Evolutionary conservation across 2,797 vertebrate genomes (phyloP).

Genomic region (Cynopterus sphinx): DNA sequence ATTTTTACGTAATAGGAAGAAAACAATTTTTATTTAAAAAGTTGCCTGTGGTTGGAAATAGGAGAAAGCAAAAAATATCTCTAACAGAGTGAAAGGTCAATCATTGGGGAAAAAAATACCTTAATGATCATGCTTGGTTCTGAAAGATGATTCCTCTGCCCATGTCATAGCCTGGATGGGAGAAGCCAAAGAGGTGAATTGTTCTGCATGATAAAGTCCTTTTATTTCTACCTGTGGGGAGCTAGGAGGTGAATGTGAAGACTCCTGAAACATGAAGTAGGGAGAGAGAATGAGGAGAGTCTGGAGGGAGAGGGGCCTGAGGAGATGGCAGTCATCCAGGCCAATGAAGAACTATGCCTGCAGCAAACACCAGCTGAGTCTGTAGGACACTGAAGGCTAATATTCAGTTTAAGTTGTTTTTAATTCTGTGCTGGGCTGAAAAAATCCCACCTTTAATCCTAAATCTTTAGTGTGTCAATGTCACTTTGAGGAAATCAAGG

Average conservation of each 20-base stretch:
- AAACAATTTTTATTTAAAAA: background rate
- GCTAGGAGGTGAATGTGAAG: background rate
- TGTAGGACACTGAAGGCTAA: background rate
- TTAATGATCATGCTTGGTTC: background rate
- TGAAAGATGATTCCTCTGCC: background rate
- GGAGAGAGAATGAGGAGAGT: background rate
- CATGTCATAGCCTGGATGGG: background rate
- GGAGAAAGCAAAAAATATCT: background rate
- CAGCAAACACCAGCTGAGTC: fast-evolving
- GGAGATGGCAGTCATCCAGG: background rate
- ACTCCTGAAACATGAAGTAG: background rate
- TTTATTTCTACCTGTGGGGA: background rate
- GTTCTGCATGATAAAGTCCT: background rate
- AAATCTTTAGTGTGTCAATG: background rate
- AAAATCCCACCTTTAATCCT: background rate
- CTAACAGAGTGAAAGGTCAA: background rate
- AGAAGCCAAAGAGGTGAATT: background rate
- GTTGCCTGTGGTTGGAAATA: background rate
- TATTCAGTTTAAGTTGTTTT: background rate
- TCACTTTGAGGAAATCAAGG: background rate
- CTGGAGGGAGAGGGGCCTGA: background rate
- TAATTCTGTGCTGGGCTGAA: background rate
- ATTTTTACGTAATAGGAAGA: background rate
- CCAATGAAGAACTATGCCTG: background rate
- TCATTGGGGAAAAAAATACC: background rate